These are phyloP conservation scores for Trididemnum clinides DNA, from an alignment of 23 tunicate genomes.

Conservation along the genomic window DNA sequence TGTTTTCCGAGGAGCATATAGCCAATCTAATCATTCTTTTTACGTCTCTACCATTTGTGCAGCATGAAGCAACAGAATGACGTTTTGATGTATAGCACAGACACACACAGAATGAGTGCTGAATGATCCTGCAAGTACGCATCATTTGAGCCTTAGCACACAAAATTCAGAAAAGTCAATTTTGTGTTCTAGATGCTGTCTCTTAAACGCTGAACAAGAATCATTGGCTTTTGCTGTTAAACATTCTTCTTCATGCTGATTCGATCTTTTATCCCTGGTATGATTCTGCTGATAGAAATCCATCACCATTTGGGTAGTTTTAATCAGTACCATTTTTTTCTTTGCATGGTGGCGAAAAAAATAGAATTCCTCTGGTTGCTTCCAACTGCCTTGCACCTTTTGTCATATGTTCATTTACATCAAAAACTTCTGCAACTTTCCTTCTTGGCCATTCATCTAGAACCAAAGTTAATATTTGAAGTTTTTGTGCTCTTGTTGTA, in stretches of 20 bases:
- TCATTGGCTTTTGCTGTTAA: not conserved
- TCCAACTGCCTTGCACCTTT: not conserved
- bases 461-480: not conserved
- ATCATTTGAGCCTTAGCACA: not conserved
- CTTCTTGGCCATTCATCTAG: not conserved
- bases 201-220: not conserved
- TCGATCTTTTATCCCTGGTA: slow-evolving; percentile 8
- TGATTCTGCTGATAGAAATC: not conserved
- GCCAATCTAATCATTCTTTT: not conserved
- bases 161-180: not conserved
- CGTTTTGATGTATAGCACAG: slow-evolving; percentile 8
- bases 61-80: not conserved
- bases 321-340: not conserved
- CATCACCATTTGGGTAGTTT: not conserved
- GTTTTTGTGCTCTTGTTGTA: not conserved
- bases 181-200: not conserved
- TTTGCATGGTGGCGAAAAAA: not conserved
- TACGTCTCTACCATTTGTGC: not conserved
- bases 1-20: not conserved
- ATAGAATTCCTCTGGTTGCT: not conserved
- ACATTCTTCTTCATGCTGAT: not conserved
- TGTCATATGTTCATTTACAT: not conserved
- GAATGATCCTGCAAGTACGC: not conserved
- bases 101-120: not conserved
- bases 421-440: not conserved